Base-by-base conservation (phyloP, 2,888 invertebrate genomes). In the Zootermopsis nevadensis region DNA sequence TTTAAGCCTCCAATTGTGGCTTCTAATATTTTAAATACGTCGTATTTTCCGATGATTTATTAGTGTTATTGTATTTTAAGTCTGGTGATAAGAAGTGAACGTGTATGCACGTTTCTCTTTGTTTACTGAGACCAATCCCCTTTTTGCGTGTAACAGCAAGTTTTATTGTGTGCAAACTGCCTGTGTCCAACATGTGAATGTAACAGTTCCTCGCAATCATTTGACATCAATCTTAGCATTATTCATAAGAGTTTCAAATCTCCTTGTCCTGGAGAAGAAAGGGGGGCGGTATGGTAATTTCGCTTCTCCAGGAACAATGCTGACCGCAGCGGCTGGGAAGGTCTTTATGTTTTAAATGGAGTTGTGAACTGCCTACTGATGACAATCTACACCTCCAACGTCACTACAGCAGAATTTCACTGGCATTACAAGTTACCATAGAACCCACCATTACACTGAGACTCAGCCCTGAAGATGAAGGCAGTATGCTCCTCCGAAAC, bases 291-390 rank as follows among this genome's bases (percentile, higher is more conserved):
- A 69, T 69, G 69, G 12, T 69, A 69, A 69, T 33, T 69, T 69
- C 66, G 66, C 12, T n/a, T 2, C 66, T 66, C 3, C 19, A 33
- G 15, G 69, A 69, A 69, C 69, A 69, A 69, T 69, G 69, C 48
- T 15, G 48, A 48, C 12, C 15, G 48, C 48, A 48, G 3, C 48
- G 19, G 3, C 48, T 48, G 48, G 12, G 69, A 69, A 69, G 30
- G 66, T 66, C 30, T 48, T 19, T 48, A 15, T 48, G 1, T 48
- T 48, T 48, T 48, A 10, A 66, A 66, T 31, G 33, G 4, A 69
- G 69, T 69, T 69, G 33, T 69, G 69, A 33, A 31, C 33, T 69
- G 33, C 22, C 33, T 69, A 33, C 69, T 69, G 69, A 69, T 69
- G 69, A 69, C 69, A 69, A 69, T 69, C 69, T 69, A 12, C 48